Evolutionary conservation across 2,797 vertebrate genomes (phyloP).

Genomic region (Tangara arthus): DNA sequence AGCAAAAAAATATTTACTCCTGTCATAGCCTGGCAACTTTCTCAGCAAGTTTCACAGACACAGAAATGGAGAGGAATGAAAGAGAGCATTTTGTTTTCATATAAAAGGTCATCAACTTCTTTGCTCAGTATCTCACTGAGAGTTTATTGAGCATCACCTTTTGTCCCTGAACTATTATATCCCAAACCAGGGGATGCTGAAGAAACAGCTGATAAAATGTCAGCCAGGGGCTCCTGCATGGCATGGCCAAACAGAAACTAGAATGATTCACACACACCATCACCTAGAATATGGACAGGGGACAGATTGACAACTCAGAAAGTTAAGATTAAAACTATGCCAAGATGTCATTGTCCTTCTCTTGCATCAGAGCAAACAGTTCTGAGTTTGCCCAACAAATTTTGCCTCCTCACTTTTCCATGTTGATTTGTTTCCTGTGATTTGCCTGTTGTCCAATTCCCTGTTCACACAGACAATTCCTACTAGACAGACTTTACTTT

Average conservation of each 20-base stretch:
- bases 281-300: not conserved
- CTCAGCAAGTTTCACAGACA: not conserved
- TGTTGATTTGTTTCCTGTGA: not conserved
- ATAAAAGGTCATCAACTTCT: not conserved
- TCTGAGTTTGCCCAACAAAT: not conserved
- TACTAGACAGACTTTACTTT: not conserved
- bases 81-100: not conserved
- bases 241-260: not conserved
- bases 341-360: not conserved
- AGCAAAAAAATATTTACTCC: not conserved
- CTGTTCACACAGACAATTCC: not conserved
- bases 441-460: not conserved
- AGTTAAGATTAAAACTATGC: not conserved
- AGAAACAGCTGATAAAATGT: not conserved
- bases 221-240: not conserved
- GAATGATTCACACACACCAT: not conserved
- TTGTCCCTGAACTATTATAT: not conserved
- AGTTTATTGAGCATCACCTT: not conserved
- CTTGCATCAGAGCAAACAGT: not conserved
- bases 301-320: not conserved
- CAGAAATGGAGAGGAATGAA: not conserved
- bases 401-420: not conserved
- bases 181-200: not conserved
- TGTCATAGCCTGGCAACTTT: not conserved
- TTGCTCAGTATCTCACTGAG: not conserved